Evolutionary conservation across 1,140 invertebrate genomes (phyloP), one percentile per base, ranked within the genome.

Genomic region (Drosophila malerkotliana): DNA sequence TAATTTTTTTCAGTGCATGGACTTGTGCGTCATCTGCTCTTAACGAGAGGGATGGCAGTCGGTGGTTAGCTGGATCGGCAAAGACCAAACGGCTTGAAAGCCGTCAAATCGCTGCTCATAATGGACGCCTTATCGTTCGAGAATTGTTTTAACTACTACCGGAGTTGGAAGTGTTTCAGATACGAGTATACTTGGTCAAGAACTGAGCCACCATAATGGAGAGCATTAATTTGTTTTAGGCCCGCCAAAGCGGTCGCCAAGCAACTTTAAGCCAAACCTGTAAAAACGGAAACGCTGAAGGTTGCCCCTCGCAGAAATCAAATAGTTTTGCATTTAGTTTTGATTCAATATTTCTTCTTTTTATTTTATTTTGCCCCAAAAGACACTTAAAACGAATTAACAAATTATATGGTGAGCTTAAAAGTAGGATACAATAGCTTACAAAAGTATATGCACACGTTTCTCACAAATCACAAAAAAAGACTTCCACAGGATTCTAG

Each of bases 61-160:
- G 67, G 21, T 26, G 68, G 57, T 37, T 44, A 55, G 34, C 10
- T 37, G 54, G 59, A 69, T 68, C 83, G 84, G 85, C 84, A 81
- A 89, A 89, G 72, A 84, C 80, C 85, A 90, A 89, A 89, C 84
- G 58, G 44, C 73, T 58, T 63, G 45, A 75, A 84, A 89, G 84
- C 84, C 84, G 80, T 89, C 84, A 89, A 89, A 89, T 89, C 84
- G 84, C 80, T 89, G 84, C 80, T 89, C 84, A 89, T 89, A 89
- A 89, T 89, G 84, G 84, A 89, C 68, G 84, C 71, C 80, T 89
- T 89, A 89, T 89, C 84, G 69, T 66, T 52, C 44, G 47, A 84
- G 82, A 90, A 89, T 88, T 89, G 84, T 83, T 90, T 89, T 80
- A 89, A 84, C 84, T 89, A 89, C 84, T 89, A 89, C 84, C 74